A percentile compares a stretch with the other conserved stretches of the same genome.
Evolutionary conservation across 2,797 vertebrate species (phyloP).

Genomic region (Parauchenoglanis ngamensis): DNA sequence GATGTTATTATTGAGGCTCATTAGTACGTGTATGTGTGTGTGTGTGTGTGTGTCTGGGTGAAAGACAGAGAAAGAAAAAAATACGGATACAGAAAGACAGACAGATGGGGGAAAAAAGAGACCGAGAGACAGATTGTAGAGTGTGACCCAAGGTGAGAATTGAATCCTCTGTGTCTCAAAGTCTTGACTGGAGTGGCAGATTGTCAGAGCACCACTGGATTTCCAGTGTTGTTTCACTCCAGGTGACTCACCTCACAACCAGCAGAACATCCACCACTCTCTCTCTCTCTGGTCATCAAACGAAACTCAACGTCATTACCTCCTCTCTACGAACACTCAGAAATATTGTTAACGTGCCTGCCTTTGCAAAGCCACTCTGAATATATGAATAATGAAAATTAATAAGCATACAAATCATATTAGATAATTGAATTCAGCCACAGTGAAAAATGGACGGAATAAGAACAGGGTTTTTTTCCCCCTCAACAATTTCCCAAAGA

Average conservation of each 20-base stretch:
- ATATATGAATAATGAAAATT: constrained; percentile 68
- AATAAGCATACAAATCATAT: constrained; percentile 70
- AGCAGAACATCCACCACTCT: background rate
- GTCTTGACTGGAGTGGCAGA: constrained; percentile 49
- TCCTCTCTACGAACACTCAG: constrained; percentile 46
- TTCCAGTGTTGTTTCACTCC: constrained; percentile 32
- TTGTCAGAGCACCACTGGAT: constrained; percentile 34
- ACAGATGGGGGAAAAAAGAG: background rate
- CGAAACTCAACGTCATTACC: constrained; percentile 40
- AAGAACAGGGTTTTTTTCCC: constrained; percentile 58
- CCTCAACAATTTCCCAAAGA: constrained; percentile 68
- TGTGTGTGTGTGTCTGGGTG: background rate
- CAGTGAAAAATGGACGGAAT: constrained; percentile 67
- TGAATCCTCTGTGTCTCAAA: constrained; percentile 27
- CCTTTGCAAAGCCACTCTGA: constrained; percentile 58
- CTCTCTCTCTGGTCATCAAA: constrained; percentile 28
- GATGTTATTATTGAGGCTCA: constrained; percentile 24
- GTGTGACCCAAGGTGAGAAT: constrained; percentile 24
- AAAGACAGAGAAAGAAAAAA: constrained; percentile 19
- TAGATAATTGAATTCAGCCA: constrained; percentile 71
- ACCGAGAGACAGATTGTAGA: constrained; percentile 24
- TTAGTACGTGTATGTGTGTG: constrained; percentile 2
- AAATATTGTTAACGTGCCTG: constrained; percentile 50
- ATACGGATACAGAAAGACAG: background rate
- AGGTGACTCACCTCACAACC: constrained; percentile 44